Conservation (phyloP, 2,113 vertebrate species). For the Petromus typicus region DNA sequence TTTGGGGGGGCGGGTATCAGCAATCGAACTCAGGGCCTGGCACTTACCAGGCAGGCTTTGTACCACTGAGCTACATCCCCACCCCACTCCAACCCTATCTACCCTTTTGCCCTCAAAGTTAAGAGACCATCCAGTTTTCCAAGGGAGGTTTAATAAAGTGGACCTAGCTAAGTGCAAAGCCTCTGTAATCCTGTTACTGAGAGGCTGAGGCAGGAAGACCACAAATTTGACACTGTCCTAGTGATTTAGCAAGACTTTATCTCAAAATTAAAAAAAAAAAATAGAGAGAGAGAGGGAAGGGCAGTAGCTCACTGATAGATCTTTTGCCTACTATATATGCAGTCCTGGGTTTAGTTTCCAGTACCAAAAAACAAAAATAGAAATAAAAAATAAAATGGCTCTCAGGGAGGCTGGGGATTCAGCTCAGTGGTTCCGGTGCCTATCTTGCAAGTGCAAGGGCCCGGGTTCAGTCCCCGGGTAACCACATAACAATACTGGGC, state of each 20-base stretch:
- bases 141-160: not conserved
- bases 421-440: no score
- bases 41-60: no score
- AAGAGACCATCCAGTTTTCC: not conserved
- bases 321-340: not conserved
- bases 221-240: not conserved
- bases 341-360: not conserved
- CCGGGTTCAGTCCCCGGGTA: no score
- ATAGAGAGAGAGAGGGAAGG: not conserved
- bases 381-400: not conserved
- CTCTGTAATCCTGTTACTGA: not conserved
- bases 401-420: no score
- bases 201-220: not conserved
- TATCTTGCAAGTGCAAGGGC: no score
- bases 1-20: not conserved
- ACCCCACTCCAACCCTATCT: no score
- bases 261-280: not conserved
- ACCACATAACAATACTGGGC: no score
- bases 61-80: no score
- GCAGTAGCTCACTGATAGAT: not conserved
- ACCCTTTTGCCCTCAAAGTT: not conserved
- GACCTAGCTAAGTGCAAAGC: not conserved
- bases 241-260: not conserved
- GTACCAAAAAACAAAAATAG: not conserved
- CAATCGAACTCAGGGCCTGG: no score